These are phyloP conservation scores for Apamea sordens DNA, from an alignment of 2,888 invertebrate species.

Conservation along the genomic window DNA sequence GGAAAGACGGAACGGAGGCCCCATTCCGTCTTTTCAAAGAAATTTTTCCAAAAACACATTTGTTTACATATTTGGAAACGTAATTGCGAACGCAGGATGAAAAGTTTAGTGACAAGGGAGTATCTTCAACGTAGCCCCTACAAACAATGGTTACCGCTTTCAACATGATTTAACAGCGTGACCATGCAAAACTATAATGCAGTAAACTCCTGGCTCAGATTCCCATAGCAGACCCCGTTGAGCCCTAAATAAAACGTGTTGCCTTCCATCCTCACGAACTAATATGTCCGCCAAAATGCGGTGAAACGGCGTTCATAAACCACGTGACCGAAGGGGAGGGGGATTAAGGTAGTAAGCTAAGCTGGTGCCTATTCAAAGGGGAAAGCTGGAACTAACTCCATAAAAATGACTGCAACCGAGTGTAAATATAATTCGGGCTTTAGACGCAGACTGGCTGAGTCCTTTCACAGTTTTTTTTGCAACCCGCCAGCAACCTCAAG, in stretches of 20 bases:
- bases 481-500: background rate
- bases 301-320: background rate
- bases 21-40: background rate
- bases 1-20: no score
- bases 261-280: conserved; percentile 1
- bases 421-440: background rate
- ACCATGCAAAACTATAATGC: background rate
- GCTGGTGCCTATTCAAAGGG: background rate
- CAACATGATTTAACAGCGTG: background rate
- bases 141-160: background rate
- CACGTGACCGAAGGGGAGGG: background rate
- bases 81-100: background rate
- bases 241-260: conserved; percentile 8
- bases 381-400: background rate
- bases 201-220: background rate
- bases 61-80: background rate
- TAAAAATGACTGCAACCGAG: background rate
- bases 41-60: background rate
- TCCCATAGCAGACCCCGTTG: background rate
- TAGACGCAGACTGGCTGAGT: background rate
- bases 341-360: background rate
- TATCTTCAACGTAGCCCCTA: background rate
- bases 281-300: conserved; percentile 7
- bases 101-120: background rate
- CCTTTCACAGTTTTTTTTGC: background rate